A percentile compares a stretch with the other conserved stretches of the same genome.
These are phyloP conservation scores for Siniperca undulata DNA, from an alignment of 2,797 vertebrate species.

Conservation along the genomic window DNA sequence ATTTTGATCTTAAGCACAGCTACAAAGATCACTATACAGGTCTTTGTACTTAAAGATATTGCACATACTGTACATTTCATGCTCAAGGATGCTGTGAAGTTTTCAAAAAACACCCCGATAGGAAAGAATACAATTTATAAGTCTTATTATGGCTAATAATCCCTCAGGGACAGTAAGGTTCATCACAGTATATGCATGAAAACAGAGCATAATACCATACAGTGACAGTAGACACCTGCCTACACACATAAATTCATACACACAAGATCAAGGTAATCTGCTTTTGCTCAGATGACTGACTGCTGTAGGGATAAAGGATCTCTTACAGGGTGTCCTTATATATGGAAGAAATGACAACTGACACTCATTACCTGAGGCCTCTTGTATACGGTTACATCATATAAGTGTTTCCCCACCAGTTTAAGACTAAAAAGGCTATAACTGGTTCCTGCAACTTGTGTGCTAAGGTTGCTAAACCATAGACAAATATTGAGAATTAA, in stretches of 20 bases:
- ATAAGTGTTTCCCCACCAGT: background rate
- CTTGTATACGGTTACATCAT: background rate
- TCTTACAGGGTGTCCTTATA: slow-evolving; percentile 7
- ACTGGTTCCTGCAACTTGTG: background rate
- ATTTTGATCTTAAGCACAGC: background rate
- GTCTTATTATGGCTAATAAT: no score
- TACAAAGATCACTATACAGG: background rate
- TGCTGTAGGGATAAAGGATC: slow-evolving; percentile 5
- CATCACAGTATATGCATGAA: background rate
- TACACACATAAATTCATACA: background rate
- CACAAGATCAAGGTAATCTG: background rate
- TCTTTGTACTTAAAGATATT: background rate
- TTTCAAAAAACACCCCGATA: background rate
- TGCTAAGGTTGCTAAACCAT: slow-evolving; percentile 4
- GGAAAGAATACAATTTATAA: background rate
- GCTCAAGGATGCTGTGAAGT: background rate
- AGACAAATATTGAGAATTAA: slow-evolving; percentile 17
- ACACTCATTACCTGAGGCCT: slow-evolving; percentile 19
- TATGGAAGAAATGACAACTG: slow-evolving; percentile 17
- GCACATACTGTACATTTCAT: no score
- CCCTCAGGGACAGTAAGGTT: background rate
- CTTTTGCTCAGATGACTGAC: slow-evolving; percentile 6
- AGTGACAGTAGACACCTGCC: background rate
- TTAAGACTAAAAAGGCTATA: background rate
- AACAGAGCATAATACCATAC: background rate